phyloP scores from a whole-genome alignment of 2,888 invertebrate genomes.

The Meta bourneti region DNA sequence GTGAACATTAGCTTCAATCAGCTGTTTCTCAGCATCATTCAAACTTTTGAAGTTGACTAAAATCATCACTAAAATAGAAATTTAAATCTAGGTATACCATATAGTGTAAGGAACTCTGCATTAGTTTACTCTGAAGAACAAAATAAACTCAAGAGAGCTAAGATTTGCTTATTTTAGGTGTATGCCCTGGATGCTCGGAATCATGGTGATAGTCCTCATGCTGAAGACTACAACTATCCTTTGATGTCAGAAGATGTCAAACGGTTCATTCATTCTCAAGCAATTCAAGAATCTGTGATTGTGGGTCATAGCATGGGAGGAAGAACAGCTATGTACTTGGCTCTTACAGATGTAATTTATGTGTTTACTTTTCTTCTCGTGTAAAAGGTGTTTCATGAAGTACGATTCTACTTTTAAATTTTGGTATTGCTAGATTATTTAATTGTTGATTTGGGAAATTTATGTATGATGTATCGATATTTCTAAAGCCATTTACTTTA shows the following conservation, averaged over 20 bases:
- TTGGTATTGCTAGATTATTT: constrained; percentile 6
- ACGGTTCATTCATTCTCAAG: constrained; percentile 85
- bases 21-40: too few species aligned
- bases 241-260: constrained; percentile 88
- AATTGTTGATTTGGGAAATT: too few species aligned
- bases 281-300: constrained; percentile 85
- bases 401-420: not conserved
- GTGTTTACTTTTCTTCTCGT: not conserved
- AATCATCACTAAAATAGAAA: too few species aligned
- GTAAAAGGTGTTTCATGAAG: not conserved
- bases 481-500: too few species aligned
- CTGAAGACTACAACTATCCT: constrained; percentile 86
- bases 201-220: constrained; percentile 95
- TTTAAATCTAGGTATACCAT: too few species aligned
- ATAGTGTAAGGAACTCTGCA: too few species aligned
- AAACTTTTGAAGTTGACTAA: too few species aligned
- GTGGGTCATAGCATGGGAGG: constrained; percentile 98
- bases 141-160: not conserved
- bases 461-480: too few species aligned
- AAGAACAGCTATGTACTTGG: constrained; percentile 91
- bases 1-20: too few species aligned
- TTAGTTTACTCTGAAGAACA: too few species aligned
- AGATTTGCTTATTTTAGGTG: constrained; percentile 82
- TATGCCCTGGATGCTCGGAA: constrained; percentile 93
- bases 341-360: constrained; percentile 83